A percentile compares a stretch with the other conserved stretches of the same genome.
Evolutionary conservation across 2,888 invertebrate species (phyloP).

Genomic region (Thalpophila matura): DNA sequence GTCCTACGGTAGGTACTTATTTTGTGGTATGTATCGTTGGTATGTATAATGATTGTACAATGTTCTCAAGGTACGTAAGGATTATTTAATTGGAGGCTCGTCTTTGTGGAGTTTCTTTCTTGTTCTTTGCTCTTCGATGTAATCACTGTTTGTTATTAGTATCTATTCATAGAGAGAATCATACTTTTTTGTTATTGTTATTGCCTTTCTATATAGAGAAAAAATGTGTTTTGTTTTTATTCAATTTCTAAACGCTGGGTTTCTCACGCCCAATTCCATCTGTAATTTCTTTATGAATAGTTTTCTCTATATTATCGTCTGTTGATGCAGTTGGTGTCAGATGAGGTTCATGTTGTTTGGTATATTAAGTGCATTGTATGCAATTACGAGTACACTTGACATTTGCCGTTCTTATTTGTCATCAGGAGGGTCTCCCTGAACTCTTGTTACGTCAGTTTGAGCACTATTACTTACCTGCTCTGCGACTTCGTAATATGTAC

Average conservation of each 20-base stretch:
- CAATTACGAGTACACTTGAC: constrained; percentile 39
- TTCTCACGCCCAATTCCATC: not conserved
- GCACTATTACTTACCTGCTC: constrained; percentile 16
- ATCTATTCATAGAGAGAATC: not conserved
- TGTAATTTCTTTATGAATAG: not conserved
- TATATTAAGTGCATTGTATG: constrained; percentile 6
- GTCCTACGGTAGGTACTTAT: constrained; percentile 19
- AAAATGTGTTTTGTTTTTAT: not conserved
- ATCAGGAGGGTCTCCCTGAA: constrained; percentile 39
- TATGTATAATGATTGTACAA: constrained; percentile 27
- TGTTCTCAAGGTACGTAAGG: constrained; percentile 8
- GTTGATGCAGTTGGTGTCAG: not conserved
- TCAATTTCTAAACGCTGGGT: not conserved
- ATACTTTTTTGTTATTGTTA: not conserved
- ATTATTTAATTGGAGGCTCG: constrained; percentile 28
- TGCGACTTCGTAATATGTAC: not conserved
- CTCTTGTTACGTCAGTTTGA: constrained; percentile 32
- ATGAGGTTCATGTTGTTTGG: constrained; percentile 4
- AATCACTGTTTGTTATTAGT: not conserved
- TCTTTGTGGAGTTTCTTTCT: not conserved
- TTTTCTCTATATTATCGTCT: not conserved
- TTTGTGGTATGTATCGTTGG: constrained; percentile 14
- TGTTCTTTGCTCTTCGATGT: constrained; percentile 4
- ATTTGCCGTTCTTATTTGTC: constrained; percentile 27
- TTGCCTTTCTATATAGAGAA: not conserved